These are phyloP conservation scores for Psilopogon haemacephalus DNA, from an alignment of 2,113 vertebrate genomes.

Conservation along the genomic window DNA sequence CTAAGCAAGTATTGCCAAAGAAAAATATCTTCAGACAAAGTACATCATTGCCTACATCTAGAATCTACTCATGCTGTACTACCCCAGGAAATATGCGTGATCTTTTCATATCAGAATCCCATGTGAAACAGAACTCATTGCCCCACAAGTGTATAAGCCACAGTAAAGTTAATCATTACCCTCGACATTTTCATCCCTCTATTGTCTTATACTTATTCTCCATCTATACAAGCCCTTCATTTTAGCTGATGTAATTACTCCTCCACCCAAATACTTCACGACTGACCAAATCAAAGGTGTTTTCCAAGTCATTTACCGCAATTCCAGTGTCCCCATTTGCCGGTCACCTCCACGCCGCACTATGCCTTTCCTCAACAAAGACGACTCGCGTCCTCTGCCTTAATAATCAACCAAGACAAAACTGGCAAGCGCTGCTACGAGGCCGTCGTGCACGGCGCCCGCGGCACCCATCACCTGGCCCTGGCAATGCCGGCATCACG, in stretches of 20 bases:
- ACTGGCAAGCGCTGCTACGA: not conserved
- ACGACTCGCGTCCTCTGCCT: not conserved
- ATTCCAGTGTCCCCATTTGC: not conserved
- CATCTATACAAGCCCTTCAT: not conserved
- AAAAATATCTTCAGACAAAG: not conserved
- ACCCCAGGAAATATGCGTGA: fast-evolving
- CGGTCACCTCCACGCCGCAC: not conserved
- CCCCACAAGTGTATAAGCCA: fast-evolving
- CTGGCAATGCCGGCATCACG: not conserved
- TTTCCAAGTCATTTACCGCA: not conserved
- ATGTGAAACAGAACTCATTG: not conserved
- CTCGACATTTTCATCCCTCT: not conserved
- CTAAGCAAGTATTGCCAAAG: not conserved
- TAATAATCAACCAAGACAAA: fast-evolving
- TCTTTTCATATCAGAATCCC: fast-evolving
- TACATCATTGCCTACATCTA: not conserved
- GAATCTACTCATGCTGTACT: not conserved
- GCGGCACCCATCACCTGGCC: not conserved
- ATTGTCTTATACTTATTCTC: fast-evolving
- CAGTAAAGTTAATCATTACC: fast-evolving
- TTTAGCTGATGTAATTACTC: not conserved
- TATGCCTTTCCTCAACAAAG: not conserved
- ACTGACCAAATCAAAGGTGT: not conserved
- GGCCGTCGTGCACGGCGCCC: not conserved
- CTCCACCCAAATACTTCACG: not conserved